Evolutionary conservation across 35 echinoderm and acorn worm genomes (phyloP), one percentile per base, ranked within the genome.

Genomic region (Chiridota heheva): DNA sequence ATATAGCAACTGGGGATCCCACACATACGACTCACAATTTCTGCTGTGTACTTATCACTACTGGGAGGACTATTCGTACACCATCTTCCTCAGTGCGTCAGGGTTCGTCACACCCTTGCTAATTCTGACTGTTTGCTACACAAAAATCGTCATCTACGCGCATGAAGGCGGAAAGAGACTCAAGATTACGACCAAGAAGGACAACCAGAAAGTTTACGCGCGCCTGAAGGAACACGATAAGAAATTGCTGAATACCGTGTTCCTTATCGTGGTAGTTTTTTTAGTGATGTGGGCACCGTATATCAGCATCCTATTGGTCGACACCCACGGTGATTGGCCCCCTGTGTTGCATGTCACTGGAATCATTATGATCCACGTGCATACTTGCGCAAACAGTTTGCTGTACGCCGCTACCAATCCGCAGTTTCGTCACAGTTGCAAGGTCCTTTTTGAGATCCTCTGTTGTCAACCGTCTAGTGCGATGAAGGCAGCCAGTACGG

Each of bases 241-340:
- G 35, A 81, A 76, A 40, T 59, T 96, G 2, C 73, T 96, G 18
- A 51, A 76, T 0, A 73, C 86, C 2, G 57, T 89, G 1, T 46
- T 85, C 42, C 84, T 64, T 1, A 83, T 89, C 17, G 68, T 88
- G 70, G 27, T 96, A 6, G 82, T 90, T 16, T 96, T 96, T 59
- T 63, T 66, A 2, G 32, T 88, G 18, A 96, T 90, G 86, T 96
- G 91, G 91, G 42, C 81, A 5, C 91, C 91, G 1, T 96, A 90
- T 43, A 73, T 74, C 1, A 46, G 80, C 20, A 58, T 84, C 6
- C 65, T 89, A 36, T 73, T 96, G 42, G 32, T 89, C 4, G 85
- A 88, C 58, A 58, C 40, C 15, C 18, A 80, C 18, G 36, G 59
- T 29, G 29, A 34, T 1, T 83, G 71, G 69, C 68, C 91, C 1